Percentiles rank a stretch among this genome's conserved stretches.
phyloP scores from a whole-genome alignment of 2,888 invertebrate species.

The Leptinotarsa rubiginosa region DNA sequence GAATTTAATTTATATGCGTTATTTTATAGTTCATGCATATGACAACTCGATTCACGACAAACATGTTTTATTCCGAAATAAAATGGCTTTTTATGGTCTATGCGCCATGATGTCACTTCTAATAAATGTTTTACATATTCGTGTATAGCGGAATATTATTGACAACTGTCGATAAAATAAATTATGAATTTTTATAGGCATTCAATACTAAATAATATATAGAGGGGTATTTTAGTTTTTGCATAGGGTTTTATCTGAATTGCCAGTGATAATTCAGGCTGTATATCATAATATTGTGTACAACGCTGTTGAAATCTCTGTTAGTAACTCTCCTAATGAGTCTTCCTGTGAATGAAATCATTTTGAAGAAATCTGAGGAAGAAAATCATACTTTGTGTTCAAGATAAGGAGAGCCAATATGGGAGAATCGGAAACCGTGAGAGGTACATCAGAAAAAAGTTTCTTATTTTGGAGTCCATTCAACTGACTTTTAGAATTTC shows the following conservation, averaged over 20 bases:
- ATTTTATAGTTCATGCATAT: conserved; percentile 50
- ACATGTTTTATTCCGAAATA: conserved; percentile 51
- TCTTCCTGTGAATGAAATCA: too few species aligned
- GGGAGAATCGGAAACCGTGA: too few species aligned
- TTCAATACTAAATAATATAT: conserved; percentile 6
- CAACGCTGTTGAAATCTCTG: too few species aligned
- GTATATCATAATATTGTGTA: too few species aligned
- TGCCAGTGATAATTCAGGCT: not conserved
- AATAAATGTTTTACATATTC: conserved; percentile 52
- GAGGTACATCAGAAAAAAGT: too few species aligned
- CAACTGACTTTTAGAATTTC: too few species aligned
- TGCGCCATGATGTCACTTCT: conserved; percentile 46
- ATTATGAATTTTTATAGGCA: conserved; percentile 14
- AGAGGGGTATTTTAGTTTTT: not conserved
- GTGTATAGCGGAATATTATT: conserved; percentile 23
- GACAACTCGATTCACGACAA: conserved; percentile 46
- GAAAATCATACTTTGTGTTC: too few species aligned
- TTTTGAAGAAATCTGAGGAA: too few species aligned
- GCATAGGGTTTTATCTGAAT: not conserved
- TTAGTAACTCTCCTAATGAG: too few species aligned
- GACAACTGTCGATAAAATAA: conserved; percentile 26
- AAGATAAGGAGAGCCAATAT: too few species aligned
- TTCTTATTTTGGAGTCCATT: too few species aligned
- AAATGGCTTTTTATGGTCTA: conserved; percentile 49
- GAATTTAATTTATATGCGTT: conserved; percentile 52